Evolutionary conservation across 2,888 invertebrate species (phyloP), one percentile per base, ranked within the genome.

Genomic region (Calameuta filiformis): DNA sequence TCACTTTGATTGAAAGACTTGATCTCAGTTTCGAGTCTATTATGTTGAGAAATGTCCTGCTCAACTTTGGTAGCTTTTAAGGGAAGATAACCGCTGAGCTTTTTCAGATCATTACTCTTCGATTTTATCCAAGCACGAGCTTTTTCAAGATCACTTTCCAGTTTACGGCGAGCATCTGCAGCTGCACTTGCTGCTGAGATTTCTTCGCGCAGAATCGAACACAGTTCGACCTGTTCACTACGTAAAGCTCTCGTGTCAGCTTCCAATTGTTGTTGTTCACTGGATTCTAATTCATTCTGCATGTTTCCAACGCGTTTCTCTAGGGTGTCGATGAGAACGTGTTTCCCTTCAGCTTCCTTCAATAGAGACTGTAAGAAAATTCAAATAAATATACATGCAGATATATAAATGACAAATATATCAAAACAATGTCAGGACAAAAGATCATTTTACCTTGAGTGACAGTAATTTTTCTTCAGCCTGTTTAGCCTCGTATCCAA

Each of bases 331-430:
- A 96, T 95, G 9, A 96, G 94, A 0, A 96, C 94, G 87, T 96
- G 95, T 90, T 97, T 97, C 12, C 96, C 95, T 86, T 97, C 97
- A 1, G 96, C 95, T 91, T 98, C 98, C 91, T 97, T 97, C 76
- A 96, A 92, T 77, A 97, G 92, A 76, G 94, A 94, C 92, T 93
- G 86, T 11, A 87, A 85, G 23, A 9, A 56, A 56, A 56, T 23
- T 23, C 9, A 23, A 56, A 37, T n/a, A 56, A 68, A 69, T 56
- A 23, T 56, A 56, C 56, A 56, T 56, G 4, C 23, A 56, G 9
- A 56, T 56, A 56, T 56, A 23, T 56, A 9, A 56, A 56, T 23
- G 23, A 9, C 2, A 73, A 11, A 12, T 77, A 68, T 56, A 71
- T 33, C 30, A 74, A 23, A 77, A 12, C 56, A 68, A 56, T 15